phyloP scores from a whole-genome alignment of 2,797 vertebrate genomes.

The Phataginus tetradactyla region DNA sequence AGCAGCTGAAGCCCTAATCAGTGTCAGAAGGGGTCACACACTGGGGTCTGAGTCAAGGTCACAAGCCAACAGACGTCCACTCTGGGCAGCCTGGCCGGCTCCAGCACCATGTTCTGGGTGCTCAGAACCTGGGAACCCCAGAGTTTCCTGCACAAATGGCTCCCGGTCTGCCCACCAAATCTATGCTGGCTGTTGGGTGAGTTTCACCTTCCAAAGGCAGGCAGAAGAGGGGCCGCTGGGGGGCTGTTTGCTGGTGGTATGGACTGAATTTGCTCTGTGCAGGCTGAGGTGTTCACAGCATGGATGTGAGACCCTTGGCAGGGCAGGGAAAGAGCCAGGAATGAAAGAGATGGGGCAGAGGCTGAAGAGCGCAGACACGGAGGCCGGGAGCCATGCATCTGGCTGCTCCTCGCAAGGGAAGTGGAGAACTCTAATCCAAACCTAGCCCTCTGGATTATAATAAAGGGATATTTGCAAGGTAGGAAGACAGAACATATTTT shows the following conservation, averaged over 20 bases:
- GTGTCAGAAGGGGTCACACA: background rate
- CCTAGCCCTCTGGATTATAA: background rate
- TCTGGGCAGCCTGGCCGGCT: background rate
- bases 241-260: background rate
- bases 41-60: background rate
- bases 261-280: background rate
- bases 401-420: background rate
- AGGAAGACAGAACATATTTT: background rate
- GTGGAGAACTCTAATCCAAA: background rate
- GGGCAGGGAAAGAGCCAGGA: background rate
- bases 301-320: background rate
- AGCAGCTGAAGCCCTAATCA: too few relatives aligned
- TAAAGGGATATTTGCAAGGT: background rate
- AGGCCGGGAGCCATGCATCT: background rate
- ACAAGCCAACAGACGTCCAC: background rate
- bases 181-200: background rate
- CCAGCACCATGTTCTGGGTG: background rate
- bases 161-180: background rate
- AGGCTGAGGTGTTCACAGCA: background rate
- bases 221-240: background rate
- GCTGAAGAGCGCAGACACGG: background rate
- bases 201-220: background rate
- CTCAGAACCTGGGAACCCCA: too few relatives aligned
- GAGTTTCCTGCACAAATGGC: background rate
- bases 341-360: background rate